Evolutionary conservation across 2,113 vertebrate genomes (phyloP).

Genomic region (Chitala chitala): DNA sequence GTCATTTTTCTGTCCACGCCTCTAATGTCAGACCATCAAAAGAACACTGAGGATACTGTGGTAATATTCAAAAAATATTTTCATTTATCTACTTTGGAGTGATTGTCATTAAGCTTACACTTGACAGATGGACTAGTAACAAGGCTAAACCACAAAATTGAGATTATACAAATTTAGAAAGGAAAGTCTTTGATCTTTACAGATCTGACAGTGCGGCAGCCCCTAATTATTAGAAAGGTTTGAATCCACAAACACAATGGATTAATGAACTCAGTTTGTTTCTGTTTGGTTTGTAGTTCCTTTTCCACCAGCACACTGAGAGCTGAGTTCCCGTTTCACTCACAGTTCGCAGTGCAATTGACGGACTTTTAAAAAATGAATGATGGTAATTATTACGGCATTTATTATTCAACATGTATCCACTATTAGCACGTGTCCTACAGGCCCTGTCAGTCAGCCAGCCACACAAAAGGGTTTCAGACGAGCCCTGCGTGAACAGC

Average conservation of each 20-base stretch:
- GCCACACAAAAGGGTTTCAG: neutral
- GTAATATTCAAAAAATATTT: conserved; percentile 16
- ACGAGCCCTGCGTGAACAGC: neutral
- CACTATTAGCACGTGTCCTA: neutral
- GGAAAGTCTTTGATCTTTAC: neutral
- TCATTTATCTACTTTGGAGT: neutral
- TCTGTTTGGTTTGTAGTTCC: neutral
- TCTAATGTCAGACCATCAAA: conserved; percentile 27
- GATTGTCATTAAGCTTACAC: neutral
- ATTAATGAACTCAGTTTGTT: conserved; percentile 5
- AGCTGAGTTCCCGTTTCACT: neutral
- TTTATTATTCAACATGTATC: conserved; percentile 18
- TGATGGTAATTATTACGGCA: conserved; percentile 1
- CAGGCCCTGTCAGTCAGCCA: conserved; percentile 8
- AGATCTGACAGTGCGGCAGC: neutral
- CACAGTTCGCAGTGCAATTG: neutral
- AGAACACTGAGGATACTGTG: neutral
- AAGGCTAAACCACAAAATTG: neutral
- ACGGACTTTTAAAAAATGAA: conserved; percentile 13
- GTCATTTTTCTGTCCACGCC: conserved; percentile 35
- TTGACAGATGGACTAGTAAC: neutral
- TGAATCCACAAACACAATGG: neutral
- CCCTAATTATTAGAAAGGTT: neutral
- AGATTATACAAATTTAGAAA: neutral
- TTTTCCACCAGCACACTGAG: neutral